Evolutionary conservation across 2,113 vertebrate genomes (phyloP).

Genomic region (Panthera tigris): DNA sequence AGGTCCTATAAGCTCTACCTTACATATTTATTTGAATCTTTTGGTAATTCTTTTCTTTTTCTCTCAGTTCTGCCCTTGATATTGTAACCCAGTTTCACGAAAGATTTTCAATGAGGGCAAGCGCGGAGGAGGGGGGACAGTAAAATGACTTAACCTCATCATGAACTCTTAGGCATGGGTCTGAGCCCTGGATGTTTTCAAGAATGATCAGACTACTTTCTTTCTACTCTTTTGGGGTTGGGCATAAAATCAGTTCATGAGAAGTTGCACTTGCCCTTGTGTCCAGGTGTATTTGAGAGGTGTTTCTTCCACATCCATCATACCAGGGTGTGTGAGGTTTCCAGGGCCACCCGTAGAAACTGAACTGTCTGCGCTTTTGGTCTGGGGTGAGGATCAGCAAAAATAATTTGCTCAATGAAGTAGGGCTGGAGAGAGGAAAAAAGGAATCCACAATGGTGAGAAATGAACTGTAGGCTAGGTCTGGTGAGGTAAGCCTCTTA

Average conservation of each 20-base stretch:
- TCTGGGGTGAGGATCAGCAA: background rate
- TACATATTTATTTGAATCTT: slow-evolving; percentile 4
- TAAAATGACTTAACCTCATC: background rate
- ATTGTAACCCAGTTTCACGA: background rate
- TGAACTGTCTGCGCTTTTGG: background rate
- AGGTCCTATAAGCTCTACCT: background rate
- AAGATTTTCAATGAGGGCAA: background rate
- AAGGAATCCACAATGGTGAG: background rate
- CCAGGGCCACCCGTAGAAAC: background rate
- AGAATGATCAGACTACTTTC: background rate
- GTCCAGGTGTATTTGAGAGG: background rate
- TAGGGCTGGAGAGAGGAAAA: background rate
- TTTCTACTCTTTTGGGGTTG: background rate
- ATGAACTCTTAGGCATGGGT: background rate
- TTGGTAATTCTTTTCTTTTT: background rate
- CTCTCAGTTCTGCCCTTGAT: background rate
- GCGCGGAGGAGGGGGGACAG: background rate
- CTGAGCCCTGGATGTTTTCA: background rate
- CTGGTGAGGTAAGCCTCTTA: background rate
- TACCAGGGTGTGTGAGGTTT: background rate
- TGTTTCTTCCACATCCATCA: background rate
- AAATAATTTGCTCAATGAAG: background rate
- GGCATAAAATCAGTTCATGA: background rate
- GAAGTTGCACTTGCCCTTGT: background rate
- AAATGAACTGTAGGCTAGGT: background rate